A percentile compares a stretch with the other conserved stretches of the same genome.
Conservation (phyloP, 2,113 vertebrate genomes). For the Todiramphus chloris region DNA sequence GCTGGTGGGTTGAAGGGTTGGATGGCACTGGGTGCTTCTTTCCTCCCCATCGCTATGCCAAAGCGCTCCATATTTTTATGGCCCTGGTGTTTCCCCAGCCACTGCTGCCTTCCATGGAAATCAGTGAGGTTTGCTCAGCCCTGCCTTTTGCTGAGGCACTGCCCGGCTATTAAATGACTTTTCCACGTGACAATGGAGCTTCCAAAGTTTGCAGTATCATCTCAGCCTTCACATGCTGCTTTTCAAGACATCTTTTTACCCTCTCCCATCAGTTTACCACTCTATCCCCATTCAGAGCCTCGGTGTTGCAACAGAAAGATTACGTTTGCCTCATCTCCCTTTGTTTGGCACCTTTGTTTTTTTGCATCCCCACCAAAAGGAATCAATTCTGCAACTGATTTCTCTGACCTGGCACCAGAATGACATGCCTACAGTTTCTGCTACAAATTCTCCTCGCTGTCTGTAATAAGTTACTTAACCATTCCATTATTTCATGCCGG, state of each 20-base stretch:
- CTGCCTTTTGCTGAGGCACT: neutral
- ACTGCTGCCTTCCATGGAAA: neutral
- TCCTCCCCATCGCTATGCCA: neutral
- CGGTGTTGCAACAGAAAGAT: neutral
- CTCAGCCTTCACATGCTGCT: neutral
- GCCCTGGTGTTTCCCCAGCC: rapidly evolving
- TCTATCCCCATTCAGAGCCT: neutral
- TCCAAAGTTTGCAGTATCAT: conserved; percentile 22
- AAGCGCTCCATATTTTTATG: neutral
- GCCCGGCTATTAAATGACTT: conserved; percentile 22
- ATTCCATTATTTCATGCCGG: conserved; percentile 33
- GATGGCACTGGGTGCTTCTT: rapidly evolving
- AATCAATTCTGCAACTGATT: neutral
- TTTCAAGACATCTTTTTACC: neutral
- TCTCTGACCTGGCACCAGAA: conserved; percentile 33
- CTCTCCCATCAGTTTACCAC: neutral
- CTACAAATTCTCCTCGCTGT: conserved; percentile 47
- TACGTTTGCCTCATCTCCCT: neutral
- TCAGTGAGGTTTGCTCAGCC: neutral
- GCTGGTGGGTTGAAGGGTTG: neutral
- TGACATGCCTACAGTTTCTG: conserved; percentile 44
- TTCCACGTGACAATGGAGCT: neutral
- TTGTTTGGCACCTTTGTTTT: neutral
- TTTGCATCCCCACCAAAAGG: neutral
- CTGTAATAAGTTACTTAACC: conserved; percentile 62